Evolutionary conservation across 2,113 vertebrate species (phyloP), one percentile per base, ranked within the genome.

Genomic region (Triplophysa siluroides): DNA sequence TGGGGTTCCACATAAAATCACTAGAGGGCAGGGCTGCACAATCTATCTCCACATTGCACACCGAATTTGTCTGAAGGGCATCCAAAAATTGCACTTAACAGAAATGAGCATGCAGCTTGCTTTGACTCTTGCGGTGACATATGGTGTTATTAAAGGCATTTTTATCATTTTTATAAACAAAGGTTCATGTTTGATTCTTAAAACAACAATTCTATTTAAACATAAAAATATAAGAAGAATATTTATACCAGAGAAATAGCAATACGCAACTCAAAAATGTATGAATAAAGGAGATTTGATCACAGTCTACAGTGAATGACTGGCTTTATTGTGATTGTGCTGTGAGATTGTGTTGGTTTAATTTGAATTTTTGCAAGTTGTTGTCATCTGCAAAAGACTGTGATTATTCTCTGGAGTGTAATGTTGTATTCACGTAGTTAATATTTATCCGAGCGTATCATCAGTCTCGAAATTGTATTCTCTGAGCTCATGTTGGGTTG

Each of bases 21-120:
- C 93, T 87, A 93, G 93, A 88, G 91, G 92, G 88, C 92, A 93
- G 90, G 83, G 80, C 90, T 89, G 87, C 86, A 89, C 87, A 81
- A 43, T 50, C 0, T 24, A 75, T 74, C 47, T 21, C 8, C 3
- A 38, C 19, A 38, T 61, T 50, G 41, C 8, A 75, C 10, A 8
- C 54, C 7, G 5, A 54, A 33, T 18, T 8, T 26, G 29, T 71
- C 47, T 38, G 47, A 10, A 54, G 18, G 45, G 11, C 50, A 56
- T 21, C 50, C 26, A 56, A 56, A 29, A 52, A 29, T 70, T 18
- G 9, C 29, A 54, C 68, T n/a, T 6, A 52, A 52, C 50, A 52
- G 50, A 52, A 52, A 58, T 58, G n/a, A 58, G 54, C 19, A 21
- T 21, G 54, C n/a, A 10, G 19, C 21, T 38, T 19, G 26, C 52